Base-by-base conservation (phyloP, 2,113 vertebrate species). In the Neolamprologus sp. region DNA sequence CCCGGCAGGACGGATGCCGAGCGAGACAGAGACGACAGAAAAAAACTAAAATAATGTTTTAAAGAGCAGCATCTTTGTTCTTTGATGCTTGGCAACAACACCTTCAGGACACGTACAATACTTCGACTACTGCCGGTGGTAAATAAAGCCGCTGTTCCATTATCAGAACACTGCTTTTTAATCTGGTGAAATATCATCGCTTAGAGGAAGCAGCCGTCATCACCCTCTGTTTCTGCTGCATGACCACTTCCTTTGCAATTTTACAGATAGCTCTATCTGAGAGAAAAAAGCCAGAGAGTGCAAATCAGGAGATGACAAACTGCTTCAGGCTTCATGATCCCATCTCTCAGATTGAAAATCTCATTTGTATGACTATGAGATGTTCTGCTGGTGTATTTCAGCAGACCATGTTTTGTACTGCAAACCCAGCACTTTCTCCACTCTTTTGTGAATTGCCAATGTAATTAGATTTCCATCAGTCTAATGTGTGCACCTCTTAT, bases 161-260 rank as follows among this genome's bases (percentile, higher is more conserved):
- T 88, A 87, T 89, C 87, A 71, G 83, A 45, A 60, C 42, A 9
- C 7, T 23, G 78, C 21, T 26, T 81, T 49, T 47, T 81, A 86
- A 92, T 91, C 82, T 86, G 47, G 23, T 47, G 51, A 88, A 85
- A 92, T 89, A 87, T 92, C 83, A 89, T 81, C 35, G 23, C 80
- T 88, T 53, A 82, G 37, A 87, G 73, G 83, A 88, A 89, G 86
- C 81, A 37, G 71, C 73, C 85, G 14, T 88, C 89, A 81, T 87
- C 92, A 49, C 85, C 91, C 54, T 88, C 63, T 57, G 82, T 86
- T 94, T 83, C 85, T 87, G 84, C 88, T n/a, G 84, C 83, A 81
- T 84, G 90, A 86, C 89, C 84, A 90, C 89, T 91, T 92, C 87
- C 78, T 89, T 68, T 88, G 81, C 86, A 85, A 90, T 91, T 90